Percentiles rank a stretch among this genome's conserved stretches.
Conservation (phyloP, 2,888 invertebrate genomes). For the Elysia crispata region DNA sequence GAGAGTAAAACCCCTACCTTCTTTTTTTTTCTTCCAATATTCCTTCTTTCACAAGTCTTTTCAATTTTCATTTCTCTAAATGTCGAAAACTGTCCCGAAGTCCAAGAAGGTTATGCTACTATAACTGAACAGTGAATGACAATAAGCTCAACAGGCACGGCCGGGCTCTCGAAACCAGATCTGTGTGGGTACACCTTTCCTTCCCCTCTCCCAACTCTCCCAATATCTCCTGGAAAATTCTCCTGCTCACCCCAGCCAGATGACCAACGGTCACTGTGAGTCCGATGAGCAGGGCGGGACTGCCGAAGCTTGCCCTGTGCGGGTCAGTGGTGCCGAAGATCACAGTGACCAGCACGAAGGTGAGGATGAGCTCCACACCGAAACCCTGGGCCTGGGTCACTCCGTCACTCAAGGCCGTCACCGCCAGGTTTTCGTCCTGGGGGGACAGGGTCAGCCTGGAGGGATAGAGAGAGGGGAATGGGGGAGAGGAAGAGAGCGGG, state of each 20-base stretch:
- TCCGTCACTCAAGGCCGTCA: slow-evolving; percentile 54
- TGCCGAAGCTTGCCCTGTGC: slow-evolving; percentile 87
- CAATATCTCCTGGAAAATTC: too few relatives aligned
- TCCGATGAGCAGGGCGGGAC: slow-evolving; percentile 92
- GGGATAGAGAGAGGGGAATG: neutral
- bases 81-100: too few relatives aligned
- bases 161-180: too few relatives aligned
- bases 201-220: too few relatives aligned
- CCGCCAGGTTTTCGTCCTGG: slow-evolving; percentile 59
- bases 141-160: too few relatives aligned
- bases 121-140: too few relatives aligned
- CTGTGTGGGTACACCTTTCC: too few relatives aligned
- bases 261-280: slow-evolving; percentile 91
- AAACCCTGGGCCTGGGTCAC: slow-evolving; percentile 85
- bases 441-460: slow-evolving; percentile 58
- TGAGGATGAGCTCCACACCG: slow-evolving; percentile 89
- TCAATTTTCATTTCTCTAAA: too few relatives aligned
- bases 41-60: too few relatives aligned
- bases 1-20: too few relatives aligned
- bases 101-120: too few relatives aligned
- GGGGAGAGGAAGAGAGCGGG: neutral
- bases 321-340: slow-evolving; percentile 90
- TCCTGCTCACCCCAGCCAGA: slow-evolving; percentile 89
- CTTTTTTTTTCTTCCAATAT: too few relatives aligned
- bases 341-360: slow-evolving; percentile 91